Conservation (phyloP, 2,113 vertebrate genomes). For the Heterotis niloticus region DNA sequence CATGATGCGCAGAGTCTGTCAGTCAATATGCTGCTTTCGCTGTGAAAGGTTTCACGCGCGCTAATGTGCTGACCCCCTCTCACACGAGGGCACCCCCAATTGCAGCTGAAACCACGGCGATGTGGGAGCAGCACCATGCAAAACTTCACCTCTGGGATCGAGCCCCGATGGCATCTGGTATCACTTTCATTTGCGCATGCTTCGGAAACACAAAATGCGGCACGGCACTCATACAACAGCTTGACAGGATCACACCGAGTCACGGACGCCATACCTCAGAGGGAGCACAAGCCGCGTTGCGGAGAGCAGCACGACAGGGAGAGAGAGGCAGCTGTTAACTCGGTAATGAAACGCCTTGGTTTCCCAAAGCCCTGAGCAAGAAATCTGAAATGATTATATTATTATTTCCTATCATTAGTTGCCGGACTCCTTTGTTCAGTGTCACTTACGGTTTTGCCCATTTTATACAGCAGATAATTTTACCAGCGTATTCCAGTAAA, state of each 20-base stretch:
- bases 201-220: not conserved
- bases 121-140: not conserved
- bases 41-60: not conserved
- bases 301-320: conserved; percentile 20
- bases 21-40: not conserved
- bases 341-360: not conserved
- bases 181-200: not conserved
- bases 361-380: not conserved
- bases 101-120: too few relatives aligned
- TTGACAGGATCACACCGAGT: not conserved
- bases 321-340: conserved; percentile 38
- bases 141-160: conserved; percentile 48
- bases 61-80: not conserved
- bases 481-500: too few relatives aligned
- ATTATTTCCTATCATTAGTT: too few relatives aligned
- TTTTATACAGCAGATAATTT: too few relatives aligned
- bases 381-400: too few relatives aligned
- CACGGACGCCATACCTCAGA: conserved; percentile 44
- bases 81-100: not conserved
- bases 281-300: conserved; percentile 31
- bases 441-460: too few relatives aligned
- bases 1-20: not conserved
- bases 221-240: not conserved
- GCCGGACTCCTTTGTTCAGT: too few relatives aligned
- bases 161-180: conserved; percentile 40